Evolutionary conservation across 2,113 vertebrate species (phyloP).

Genomic region (Petromus typicus): DNA sequence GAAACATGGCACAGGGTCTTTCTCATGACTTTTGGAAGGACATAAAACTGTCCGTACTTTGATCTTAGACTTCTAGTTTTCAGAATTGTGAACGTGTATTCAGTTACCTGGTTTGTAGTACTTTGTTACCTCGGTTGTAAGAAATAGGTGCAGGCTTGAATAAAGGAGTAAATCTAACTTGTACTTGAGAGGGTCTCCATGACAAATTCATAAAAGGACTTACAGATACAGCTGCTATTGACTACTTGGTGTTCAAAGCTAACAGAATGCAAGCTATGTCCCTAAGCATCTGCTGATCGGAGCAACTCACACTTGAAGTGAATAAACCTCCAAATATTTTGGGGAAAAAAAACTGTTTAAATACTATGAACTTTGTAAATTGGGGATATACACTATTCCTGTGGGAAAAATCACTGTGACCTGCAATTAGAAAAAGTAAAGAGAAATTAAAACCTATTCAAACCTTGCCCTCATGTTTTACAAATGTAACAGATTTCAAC

Average conservation of each 20-base stretch:
- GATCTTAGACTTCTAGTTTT: background rate
- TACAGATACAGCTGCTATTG: background rate
- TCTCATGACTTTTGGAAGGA: background rate
- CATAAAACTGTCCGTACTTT: background rate
- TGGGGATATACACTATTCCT: accelerated
- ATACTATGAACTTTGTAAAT: background rate
- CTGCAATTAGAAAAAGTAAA: background rate
- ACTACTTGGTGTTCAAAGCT: background rate
- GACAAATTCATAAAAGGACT: background rate
- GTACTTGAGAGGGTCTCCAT: background rate
- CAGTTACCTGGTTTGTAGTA: background rate
- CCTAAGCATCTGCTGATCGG: background rate
- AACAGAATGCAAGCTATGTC: background rate
- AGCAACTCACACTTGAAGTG: background rate
- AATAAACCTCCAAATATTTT: background rate
- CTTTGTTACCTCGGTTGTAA: background rate
- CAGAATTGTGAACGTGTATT: background rate
- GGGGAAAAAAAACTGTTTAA: background rate
- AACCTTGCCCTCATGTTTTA: background rate
- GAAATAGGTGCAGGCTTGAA: background rate
- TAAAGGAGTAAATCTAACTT: background rate
- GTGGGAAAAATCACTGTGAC: background rate
- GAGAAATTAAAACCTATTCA: background rate
- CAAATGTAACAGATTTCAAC: background rate
- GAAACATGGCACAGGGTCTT: background rate